phyloP scores from a whole-genome alignment of 2,888 invertebrate species.

The Lithophane leautieri region DNA sequence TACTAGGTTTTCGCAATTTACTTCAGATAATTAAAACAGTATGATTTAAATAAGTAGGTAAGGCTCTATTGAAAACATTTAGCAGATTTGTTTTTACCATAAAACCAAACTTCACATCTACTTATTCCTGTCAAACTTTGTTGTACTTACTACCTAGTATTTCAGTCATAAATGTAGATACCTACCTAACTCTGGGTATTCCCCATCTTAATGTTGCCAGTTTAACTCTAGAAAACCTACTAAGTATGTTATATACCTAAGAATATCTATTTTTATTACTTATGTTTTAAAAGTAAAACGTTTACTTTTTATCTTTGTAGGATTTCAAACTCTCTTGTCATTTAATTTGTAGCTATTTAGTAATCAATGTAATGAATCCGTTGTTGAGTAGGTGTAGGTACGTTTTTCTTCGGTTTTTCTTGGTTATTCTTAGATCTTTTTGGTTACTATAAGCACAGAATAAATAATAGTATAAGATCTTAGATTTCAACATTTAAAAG shows the following conservation, averaged over 20 bases:
- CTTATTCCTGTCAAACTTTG: neutral
- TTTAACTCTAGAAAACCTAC: conserved; percentile 19
- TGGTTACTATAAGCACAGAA: neutral
- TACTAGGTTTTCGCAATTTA: neutral
- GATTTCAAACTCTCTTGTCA: neutral
- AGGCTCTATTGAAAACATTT: neutral
- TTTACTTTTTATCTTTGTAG: neutral
- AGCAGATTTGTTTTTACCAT: neutral
- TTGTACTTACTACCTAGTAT: conserved; percentile 14
- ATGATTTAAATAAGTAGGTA: neutral
- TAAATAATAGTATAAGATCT: too few species aligned
- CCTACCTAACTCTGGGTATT: conserved; percentile 21
- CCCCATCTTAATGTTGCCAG: conserved; percentile 53
- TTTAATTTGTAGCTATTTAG: neutral
- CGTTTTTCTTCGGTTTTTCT: neutral
- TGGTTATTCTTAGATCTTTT: neutral
- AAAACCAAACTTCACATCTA: neutral
- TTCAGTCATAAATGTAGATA: conserved; percentile 3
- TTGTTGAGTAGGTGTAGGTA: neutral
- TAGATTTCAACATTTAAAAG: neutral
- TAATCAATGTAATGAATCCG: neutral
- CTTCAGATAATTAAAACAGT: neutral
- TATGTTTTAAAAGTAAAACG: neutral
- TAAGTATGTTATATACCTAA: neutral
- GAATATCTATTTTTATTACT: neutral